Evolutionary conservation across 2,888 invertebrate species (phyloP), one percentile per base, ranked within the genome.

Genomic region (Blastobasis lacticolella): DNA sequence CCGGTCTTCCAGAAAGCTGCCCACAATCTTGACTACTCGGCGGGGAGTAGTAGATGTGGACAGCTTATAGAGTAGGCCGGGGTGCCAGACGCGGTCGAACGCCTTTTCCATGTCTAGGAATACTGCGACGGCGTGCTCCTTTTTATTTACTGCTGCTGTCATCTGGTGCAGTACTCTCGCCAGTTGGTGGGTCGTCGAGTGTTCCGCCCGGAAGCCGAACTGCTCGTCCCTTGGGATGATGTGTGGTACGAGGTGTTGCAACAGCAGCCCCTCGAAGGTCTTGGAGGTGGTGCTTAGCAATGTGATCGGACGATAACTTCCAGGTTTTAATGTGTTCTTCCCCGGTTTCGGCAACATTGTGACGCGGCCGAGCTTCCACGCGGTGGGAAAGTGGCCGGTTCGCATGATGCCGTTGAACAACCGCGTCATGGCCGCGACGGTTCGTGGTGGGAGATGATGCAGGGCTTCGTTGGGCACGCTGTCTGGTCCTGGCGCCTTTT

Each of bases 141-240:
- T 42, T 23, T 41, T 48, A 42, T 53, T 57, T 4, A 59, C 7
- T 5, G 47, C 9, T 47, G 66, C 63, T 4, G 6, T n/a, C 9
- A 42, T 42, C 1, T 8, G 9, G 23, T 23, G 23, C 5, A 66
- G 59, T 1, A 69, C 57, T 5, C 63, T 52, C 5, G 61, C 10
- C 5, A 70, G 45, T 50, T 68, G 68, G 1, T 60, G 60, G 0
- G 65, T 62, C 0, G 64, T 68, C 3, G 54, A 54, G 52, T 64
- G 67, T 3, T 55, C 56, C 4, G 43, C 10, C 0, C 63, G 49
- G 50, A 64, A 63, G 1, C 61, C 63, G 37, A 54, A 57, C 36
- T 62, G 61, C 23, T 66, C 62, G 4, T 48, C 51, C 0, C 57
- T 48, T 1, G 57, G 59, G 5, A 23, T 41, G 0, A 53, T 23